Conservation (phyloP, 1,140 invertebrate species). For the Pseudomyrmex pallidus region DNA sequence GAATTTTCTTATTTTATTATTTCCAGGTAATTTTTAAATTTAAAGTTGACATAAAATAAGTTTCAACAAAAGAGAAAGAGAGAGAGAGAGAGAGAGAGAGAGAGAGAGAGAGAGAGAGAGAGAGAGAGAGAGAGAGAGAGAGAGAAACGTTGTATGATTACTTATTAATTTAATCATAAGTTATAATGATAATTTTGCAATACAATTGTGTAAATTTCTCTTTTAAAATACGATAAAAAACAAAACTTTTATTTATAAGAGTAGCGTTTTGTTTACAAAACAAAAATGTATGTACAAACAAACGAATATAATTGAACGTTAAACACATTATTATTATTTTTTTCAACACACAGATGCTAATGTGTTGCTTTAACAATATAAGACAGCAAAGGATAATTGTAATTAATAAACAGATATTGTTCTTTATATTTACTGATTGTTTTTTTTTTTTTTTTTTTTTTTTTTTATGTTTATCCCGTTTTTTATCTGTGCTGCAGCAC, state of each 20-base stretch:
- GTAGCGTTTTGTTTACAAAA: too few relatives aligned
- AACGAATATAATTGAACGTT: too few relatives aligned
- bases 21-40: neutral
- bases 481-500: neutral
- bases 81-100: too few relatives aligned
- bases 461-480: neutral
- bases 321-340: too few relatives aligned
- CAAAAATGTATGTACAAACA: too few relatives aligned
- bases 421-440: neutral
- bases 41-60: neutral
- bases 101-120: too few relatives aligned
- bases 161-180: constrained; percentile 30
- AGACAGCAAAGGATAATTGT: neutral
- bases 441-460: constrained; percentile 6
- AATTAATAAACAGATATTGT: constrained; percentile 17
- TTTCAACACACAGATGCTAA: too few relatives aligned
- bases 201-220: neutral
- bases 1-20: neutral
- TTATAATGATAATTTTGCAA: neutral
- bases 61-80: neutral
- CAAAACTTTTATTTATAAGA: too few relatives aligned
- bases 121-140: too few relatives aligned
- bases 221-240: neutral
- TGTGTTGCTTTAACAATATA: too few relatives aligned
- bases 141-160: neutral